Evolutionary conservation across 2,888 invertebrate genomes (phyloP).

Genomic region (Heteromurus nitidus): DNA sequence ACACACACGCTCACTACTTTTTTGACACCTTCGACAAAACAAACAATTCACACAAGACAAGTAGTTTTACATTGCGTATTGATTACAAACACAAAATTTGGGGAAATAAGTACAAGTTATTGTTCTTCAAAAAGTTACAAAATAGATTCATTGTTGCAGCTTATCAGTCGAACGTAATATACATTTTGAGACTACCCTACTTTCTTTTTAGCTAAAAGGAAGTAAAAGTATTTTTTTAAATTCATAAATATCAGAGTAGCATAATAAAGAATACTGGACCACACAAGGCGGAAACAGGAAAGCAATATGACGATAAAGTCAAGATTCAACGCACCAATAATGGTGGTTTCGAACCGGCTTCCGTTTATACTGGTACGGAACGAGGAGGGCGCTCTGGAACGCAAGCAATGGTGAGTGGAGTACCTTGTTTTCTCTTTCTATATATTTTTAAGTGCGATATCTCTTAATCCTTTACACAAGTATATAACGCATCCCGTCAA

Average conservation of each 20-base stretch:
- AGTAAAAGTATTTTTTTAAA: not conserved
- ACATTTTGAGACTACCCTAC: too few relatives aligned
- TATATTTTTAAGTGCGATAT: not conserved
- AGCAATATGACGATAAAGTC: slow-evolving; percentile 58
- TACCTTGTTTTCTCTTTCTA: not conserved
- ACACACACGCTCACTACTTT: not conserved
- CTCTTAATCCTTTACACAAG: too few relatives aligned
- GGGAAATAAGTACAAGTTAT: not conserved
- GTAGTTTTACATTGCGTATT: not conserved
- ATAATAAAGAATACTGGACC: too few relatives aligned
- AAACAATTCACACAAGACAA: not conserved
- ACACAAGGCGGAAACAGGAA: not conserved
- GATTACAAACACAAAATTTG: not conserved
- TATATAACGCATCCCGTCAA: not conserved
- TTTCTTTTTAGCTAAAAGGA: not conserved
- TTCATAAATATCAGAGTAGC: too few relatives aligned
- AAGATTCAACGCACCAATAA: slow-evolving; percentile 74
- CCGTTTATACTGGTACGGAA: slow-evolving; percentile 75
- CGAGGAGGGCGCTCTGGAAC: slow-evolving; percentile 74
- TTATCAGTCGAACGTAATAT: not conserved
- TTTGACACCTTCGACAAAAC: not conserved
- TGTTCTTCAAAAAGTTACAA: not conserved
- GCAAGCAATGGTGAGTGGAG: slow-evolving; percentile 74
- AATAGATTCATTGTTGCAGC: not conserved
- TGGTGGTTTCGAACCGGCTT: slow-evolving; percentile 76